Percentiles rank a stretch among this genome's conserved stretches.
These are phyloP conservation scores for Cuniculus paca DNA, from an alignment of 2,797 vertebrate genomes.

Conservation along the genomic window DNA sequence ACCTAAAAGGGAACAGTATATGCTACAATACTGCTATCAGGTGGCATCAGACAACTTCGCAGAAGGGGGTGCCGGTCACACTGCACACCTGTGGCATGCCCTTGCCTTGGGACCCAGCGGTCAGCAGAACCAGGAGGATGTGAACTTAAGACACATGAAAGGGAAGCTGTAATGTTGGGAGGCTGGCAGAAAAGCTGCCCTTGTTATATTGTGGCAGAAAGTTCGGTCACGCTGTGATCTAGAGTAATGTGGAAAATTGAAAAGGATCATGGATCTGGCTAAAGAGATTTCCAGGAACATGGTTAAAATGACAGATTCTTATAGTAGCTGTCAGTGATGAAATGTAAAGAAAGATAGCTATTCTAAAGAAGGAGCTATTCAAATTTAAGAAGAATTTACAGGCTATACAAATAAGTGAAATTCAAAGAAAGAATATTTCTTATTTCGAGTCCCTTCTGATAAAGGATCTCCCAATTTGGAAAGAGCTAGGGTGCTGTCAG, in stretches of 20 bases:
- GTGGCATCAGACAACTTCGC: background rate
- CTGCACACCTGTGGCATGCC: background rate
- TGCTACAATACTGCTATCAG: background rate
- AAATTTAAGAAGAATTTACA: background rate
- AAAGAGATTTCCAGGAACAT: background rate
- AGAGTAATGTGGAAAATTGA: background rate
- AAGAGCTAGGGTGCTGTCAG: background rate
- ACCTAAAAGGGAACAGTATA: background rate
- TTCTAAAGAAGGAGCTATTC: background rate
- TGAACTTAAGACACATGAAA: background rate
- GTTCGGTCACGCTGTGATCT: background rate
- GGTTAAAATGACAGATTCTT: background rate
- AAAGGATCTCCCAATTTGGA: background rate
- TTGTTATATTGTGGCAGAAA: background rate
- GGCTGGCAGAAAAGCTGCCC: background rate
- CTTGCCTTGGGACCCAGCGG: background rate
- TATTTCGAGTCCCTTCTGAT: background rate
- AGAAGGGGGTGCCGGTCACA: background rate
- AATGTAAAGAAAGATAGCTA: background rate
- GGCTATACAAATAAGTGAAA: background rate
- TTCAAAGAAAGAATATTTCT: constrained; percentile 10
- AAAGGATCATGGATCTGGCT: background rate
- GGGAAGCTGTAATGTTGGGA: background rate
- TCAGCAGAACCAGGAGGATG: background rate
- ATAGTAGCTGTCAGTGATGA: background rate